Evolutionary conservation across 2,113 vertebrate genomes (phyloP).

Genomic region (Donacobius atricapilla): DNA sequence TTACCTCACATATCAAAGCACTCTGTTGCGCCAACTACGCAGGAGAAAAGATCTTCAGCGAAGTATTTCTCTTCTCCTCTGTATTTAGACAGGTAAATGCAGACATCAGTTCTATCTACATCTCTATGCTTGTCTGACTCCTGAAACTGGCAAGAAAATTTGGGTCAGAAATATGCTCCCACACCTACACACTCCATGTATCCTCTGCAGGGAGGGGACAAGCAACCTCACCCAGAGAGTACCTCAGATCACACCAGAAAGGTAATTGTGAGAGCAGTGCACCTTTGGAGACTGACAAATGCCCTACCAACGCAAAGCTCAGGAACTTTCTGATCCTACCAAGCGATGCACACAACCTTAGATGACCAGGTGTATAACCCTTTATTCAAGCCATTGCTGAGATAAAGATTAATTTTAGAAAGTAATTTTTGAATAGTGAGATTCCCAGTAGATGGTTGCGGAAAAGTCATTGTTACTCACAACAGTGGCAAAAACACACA

Average conservation of each 20-base stretch:
- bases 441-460: neutral
- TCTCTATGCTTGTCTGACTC: neutral
- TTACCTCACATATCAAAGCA: neutral
- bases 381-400: neutral
- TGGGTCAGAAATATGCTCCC: neutral
- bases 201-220: neutral
- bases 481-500: neutral
- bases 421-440: neutral
- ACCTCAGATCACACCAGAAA: neutral
- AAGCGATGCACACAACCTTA: neutral
- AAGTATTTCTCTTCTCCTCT: neutral
- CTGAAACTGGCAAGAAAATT: neutral
- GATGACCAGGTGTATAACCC: neutral
- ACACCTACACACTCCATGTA: neutral
- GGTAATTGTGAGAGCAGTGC: neutral
- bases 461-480: neutral
- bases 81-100: neutral
- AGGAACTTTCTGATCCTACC: neutral
- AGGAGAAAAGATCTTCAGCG: neutral
- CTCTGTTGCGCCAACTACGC: neutral
- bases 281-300: neutral
- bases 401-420: neutral
- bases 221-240: neutral
- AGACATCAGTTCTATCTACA: neutral
- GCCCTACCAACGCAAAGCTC: neutral